Conservation (phyloP, 1,140 invertebrate species). For the Pseudomyrmex pallidus region DNA sequence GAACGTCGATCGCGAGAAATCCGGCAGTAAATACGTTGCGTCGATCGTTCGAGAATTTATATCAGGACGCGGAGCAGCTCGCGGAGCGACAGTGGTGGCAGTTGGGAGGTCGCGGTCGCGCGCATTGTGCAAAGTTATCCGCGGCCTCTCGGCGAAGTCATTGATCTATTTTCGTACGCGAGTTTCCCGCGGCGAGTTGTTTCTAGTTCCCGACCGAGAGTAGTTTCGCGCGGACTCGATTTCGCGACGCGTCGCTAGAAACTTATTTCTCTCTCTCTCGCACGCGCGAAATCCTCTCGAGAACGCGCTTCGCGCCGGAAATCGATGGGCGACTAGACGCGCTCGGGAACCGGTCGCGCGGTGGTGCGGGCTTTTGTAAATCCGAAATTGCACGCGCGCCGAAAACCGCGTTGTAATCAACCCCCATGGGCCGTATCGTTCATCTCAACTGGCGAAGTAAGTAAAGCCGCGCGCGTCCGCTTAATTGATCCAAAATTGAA, state of each 20-base stretch:
- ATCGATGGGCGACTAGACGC: neutral
- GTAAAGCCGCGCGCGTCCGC: slow-evolving; percentile 40
- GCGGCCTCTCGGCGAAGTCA: slow-evolving; percentile 54
- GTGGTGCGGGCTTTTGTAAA: no score
- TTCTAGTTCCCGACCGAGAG: slow-evolving; percentile 45
- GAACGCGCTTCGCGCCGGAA: neutral
- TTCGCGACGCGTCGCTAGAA: slow-evolving; percentile 19
- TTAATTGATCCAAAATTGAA: slow-evolving; percentile 29
- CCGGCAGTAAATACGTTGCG: neutral
- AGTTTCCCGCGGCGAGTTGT: neutral
- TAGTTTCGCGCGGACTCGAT: slow-evolving; percentile 54
- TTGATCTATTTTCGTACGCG: slow-evolving; percentile 63
- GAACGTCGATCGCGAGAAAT: neutral
- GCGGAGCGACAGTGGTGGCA: slow-evolving; percentile 23
- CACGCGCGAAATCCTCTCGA: slow-evolving; percentile 12
- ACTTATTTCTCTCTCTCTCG: no score
- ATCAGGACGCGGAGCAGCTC: slow-evolving; percentile 19
- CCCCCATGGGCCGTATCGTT: slow-evolving; percentile 70
- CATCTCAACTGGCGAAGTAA: slow-evolving; percentile 74
- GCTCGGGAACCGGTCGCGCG: neutral
- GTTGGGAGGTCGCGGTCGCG: slow-evolving; percentile 52
- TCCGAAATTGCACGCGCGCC: slow-evolving; percentile 17
- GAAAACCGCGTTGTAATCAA: slow-evolving; percentile 33
- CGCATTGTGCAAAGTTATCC: slow-evolving; percentile 21
- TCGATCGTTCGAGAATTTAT: neutral